Conservation (phyloP, 2,113 vertebrate genomes). For the Rhabdomys dilectus region DNA sequence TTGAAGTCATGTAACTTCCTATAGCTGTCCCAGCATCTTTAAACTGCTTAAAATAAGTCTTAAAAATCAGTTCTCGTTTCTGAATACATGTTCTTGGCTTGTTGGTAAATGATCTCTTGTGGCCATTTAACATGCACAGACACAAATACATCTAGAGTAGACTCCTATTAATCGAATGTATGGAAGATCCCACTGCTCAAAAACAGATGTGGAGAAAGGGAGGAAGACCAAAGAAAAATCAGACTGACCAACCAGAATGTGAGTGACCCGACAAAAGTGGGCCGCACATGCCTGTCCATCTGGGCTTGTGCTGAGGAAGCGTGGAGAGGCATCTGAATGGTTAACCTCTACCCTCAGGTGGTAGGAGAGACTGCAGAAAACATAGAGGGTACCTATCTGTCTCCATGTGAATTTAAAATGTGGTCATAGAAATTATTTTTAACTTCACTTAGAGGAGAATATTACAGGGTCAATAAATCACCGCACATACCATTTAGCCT, state of each 20-base stretch:
- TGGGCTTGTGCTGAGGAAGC: background rate
- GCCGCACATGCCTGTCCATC: background rate
- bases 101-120: background rate
- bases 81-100: background rate
- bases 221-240: background rate
- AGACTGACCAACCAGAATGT: background rate
- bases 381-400: background rate
- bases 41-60: background rate
- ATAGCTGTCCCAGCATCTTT: background rate
- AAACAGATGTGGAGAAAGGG: background rate
- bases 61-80: background rate
- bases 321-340: background rate
- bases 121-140: background rate
- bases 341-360: background rate
- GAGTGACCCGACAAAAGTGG: background rate
- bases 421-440: conserved; percentile 39
- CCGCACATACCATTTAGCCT: background rate
- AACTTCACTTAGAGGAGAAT: background rate
- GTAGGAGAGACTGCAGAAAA: background rate
- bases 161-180: background rate
- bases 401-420: conserved; percentile 14
- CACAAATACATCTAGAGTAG: background rate
- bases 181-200: background rate
- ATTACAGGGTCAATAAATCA: conserved; percentile 49
- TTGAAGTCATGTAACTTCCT: background rate